A percentile compares a stretch with the other conserved stretches of the same genome.
These are phyloP conservation scores for Ptyas mucosa DNA, from an alignment of 2,113 vertebrate genomes.

Conservation along the genomic window DNA sequence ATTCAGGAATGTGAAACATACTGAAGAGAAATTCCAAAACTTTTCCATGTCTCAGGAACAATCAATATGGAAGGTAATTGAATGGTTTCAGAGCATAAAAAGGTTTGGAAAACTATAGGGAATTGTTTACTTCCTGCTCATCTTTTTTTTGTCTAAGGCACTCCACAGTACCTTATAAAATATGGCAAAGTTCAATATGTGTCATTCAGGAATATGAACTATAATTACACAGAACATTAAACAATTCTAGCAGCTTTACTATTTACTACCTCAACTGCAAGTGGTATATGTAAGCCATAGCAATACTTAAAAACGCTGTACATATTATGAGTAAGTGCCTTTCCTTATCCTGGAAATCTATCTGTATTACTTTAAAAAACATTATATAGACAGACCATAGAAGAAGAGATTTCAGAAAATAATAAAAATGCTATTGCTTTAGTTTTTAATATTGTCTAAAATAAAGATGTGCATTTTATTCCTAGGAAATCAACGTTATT, in stretches of 20 bases:
- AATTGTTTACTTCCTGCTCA: background rate
- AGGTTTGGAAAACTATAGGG: background rate
- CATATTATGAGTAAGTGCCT: background rate
- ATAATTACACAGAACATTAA: constrained; percentile 3
- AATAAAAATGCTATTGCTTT: background rate
- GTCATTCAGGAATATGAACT: background rate
- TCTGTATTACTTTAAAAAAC: background rate
- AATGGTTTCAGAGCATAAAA: constrained; percentile 13
- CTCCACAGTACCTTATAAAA: background rate
- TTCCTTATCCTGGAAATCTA: background rate
- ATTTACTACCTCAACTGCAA: background rate
- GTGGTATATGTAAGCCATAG: background rate
- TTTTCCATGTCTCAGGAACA: background rate
- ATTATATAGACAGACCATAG: background rate
- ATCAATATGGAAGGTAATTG: background rate
- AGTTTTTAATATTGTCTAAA: background rate
- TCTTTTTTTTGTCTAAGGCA: constrained; percentile 17
- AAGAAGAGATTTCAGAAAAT: background rate
- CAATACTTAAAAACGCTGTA: background rate
- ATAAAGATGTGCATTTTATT: background rate
- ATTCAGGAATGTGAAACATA: constrained; percentile 6
- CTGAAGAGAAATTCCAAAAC: background rate
- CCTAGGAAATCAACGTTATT: background rate
- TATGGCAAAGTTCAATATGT: background rate
- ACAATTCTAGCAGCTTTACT: background rate